These are phyloP conservation scores for Aphelenchoides fujianensis DNA, from an alignment of 1,140 invertebrate species.

Conservation along the genomic window DNA sequence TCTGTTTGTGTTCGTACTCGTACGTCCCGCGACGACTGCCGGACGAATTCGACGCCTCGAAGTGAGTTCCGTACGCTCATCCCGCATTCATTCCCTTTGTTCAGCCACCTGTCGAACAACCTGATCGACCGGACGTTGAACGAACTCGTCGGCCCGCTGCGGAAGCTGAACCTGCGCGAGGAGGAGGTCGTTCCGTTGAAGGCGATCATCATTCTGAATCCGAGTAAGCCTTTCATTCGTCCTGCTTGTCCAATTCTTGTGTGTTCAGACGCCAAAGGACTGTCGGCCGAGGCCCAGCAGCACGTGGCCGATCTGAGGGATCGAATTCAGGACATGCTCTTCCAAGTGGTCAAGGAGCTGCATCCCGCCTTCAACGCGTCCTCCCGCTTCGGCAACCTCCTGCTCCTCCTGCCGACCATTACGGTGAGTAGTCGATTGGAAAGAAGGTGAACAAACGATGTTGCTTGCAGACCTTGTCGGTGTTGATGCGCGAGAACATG, in stretches of 20 bases:
- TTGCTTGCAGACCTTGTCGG: constrained; percentile 54
- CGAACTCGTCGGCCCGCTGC: constrained; percentile 55
- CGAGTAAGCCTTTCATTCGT: constrained; percentile 51
- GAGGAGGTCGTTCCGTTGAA: constrained; percentile 61
- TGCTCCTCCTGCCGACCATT: constrained; percentile 53
- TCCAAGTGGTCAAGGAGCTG: constrained; percentile 61
- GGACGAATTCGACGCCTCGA: constrained; percentile 56
- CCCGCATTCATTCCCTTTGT: constrained; percentile 19
- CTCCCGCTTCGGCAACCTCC: constrained; percentile 54
- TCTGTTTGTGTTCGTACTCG: constrained; percentile 55
- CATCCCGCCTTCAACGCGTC: constrained; percentile 56
- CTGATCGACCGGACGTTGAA: constrained; percentile 60
- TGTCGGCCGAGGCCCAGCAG: constrained; percentile 53
- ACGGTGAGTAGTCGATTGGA: constrained; percentile 37
- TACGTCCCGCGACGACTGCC: constrained; percentile 58
- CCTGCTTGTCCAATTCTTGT: not conserved
- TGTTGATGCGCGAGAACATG: constrained; percentile 61
- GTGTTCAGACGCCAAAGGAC: constrained; percentile 56
- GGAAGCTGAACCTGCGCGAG: constrained; percentile 57
- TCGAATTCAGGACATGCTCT: constrained; percentile 60
- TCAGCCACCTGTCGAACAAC: constrained; percentile 61
- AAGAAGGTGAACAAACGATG: not conserved
- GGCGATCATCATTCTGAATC: constrained; percentile 61
- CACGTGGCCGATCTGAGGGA: constrained; percentile 54
- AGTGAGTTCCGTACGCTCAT: constrained; percentile 44